Conservation (phyloP, 2,888 invertebrate genomes). For the Andrena bucephala region DNA sequence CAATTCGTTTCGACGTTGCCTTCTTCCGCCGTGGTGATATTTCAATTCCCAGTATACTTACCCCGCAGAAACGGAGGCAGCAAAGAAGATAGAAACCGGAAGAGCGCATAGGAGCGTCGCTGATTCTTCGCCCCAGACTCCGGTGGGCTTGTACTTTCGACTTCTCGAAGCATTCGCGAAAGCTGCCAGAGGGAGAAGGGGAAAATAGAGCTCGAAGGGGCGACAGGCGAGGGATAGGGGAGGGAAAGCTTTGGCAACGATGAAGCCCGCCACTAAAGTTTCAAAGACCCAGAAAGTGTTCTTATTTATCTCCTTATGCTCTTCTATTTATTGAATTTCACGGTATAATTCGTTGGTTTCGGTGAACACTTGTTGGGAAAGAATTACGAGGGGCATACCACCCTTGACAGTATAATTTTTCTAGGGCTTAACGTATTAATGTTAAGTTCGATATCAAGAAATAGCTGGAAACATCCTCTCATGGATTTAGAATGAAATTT, state of each 20-base stretch:
- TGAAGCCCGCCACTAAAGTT: constrained; percentile 41
- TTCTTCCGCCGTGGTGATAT: constrained; percentile 72
- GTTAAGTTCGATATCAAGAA: too few species aligned
- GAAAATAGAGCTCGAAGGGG: neutral
- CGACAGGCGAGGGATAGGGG: neutral
- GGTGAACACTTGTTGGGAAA: too few species aligned
- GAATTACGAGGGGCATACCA: too few species aligned
- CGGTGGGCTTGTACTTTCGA: constrained; percentile 53
- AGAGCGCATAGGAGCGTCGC: constrained; percentile 43
- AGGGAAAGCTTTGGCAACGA: constrained; percentile 22
- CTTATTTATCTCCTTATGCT: constrained; percentile 52
- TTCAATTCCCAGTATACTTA: constrained; percentile 73
- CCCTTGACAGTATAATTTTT: too few species aligned
- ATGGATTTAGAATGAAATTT: too few species aligned
- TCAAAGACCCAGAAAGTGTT: constrained; percentile 36
- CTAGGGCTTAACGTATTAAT: too few species aligned
- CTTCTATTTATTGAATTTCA: constrained; percentile 44
- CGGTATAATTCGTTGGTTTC: constrained; percentile 4
- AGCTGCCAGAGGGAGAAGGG: constrained; percentile 25
- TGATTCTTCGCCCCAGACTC: constrained; percentile 51
- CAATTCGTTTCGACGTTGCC: constrained; percentile 78
- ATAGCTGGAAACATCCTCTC: too few species aligned
- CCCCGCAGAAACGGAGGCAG: constrained; percentile 23
- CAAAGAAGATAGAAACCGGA: constrained; percentile 41
- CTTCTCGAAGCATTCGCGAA: constrained; percentile 62